Conservation (phyloP, 2,113 vertebrate genomes). For the Petroica traversi region DNA sequence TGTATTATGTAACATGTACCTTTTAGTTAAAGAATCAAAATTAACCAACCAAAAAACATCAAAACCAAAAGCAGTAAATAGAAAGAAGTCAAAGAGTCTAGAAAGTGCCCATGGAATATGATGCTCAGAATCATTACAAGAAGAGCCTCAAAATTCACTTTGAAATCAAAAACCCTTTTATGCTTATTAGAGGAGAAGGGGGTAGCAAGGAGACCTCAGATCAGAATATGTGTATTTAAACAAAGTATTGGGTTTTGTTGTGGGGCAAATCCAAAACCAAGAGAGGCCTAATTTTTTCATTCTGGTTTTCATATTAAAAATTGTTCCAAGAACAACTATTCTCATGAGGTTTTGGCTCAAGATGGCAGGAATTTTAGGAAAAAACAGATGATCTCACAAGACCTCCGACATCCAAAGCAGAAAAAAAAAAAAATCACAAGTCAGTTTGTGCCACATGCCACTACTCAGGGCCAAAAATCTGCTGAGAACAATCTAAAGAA, state of each 20-base stretch:
- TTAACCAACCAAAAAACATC: not conserved
- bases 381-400: slow-evolving; percentile 55
- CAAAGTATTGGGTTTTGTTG: not conserved
- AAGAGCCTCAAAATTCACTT: not conserved
- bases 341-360: slow-evolving; percentile 59
- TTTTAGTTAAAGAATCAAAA: not conserved
- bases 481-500: slow-evolving; percentile 8
- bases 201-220: not conserved
- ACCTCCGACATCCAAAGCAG: slow-evolving; percentile 35
- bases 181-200: accelerated
- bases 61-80: not conserved
- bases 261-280: slow-evolving; percentile 19
- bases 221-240: not conserved
- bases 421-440: slow-evolving; percentile 24
- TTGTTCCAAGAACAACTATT: slow-evolving; percentile 38
- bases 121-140: not conserved
- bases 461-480: slow-evolving; percentile 40
- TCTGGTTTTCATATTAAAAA: slow-evolving; percentile 21
- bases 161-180: not conserved
- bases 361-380: slow-evolving; percentile 26
- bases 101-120: not conserved
- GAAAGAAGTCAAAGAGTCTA: not conserved
- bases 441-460: slow-evolving; percentile 39
- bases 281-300: slow-evolving; percentile 17
- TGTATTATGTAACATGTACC: not conserved